Evolutionary conservation across 1,140 invertebrate species (phyloP).

Genomic region (Cyclargus thomasi): DNA sequence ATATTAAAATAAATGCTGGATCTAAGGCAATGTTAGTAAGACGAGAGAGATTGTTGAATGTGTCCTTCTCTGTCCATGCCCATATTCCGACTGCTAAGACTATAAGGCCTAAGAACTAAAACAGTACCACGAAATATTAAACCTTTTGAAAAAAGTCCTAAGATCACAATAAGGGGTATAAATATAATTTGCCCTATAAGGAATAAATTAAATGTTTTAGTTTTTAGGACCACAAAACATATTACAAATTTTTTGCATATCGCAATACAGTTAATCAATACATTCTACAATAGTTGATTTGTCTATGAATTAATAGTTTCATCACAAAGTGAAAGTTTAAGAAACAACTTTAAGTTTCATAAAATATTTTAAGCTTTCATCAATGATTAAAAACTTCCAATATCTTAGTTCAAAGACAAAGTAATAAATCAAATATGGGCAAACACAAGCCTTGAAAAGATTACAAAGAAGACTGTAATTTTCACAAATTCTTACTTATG

Average conservation of each 20-base stretch:
- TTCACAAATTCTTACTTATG: constrained; percentile 15
- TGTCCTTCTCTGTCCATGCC: constrained; percentile 98
- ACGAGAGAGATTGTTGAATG: constrained; percentile 92
- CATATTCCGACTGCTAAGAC: constrained; percentile 94
- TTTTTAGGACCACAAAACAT: no score
- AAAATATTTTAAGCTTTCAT: not conserved
- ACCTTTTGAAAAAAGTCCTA: no score
- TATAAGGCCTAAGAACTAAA: constrained; percentile 88
- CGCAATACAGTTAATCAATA: not conserved
- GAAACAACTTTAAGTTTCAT: not conserved
- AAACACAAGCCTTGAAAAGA: constrained; percentile 28
- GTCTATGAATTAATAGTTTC: not conserved
- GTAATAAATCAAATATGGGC: not conserved
- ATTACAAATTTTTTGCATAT: no score
- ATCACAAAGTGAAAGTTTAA: not conserved
- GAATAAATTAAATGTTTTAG: no score
- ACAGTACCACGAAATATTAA: constrained; percentile 30
- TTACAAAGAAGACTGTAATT: constrained; percentile 19
- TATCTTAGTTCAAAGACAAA: not conserved
- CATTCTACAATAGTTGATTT: not conserved
- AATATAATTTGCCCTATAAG: no score
- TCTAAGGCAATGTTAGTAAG: constrained; percentile 94
- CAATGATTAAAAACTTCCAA: not conserved
- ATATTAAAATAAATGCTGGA: constrained; percentile 96
- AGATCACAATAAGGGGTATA: no score